A percentile compares a stretch with the other conserved stretches of the same genome.
Conservation (phyloP, 2,888 invertebrate genomes). For the Athripsodes cinereus region DNA sequence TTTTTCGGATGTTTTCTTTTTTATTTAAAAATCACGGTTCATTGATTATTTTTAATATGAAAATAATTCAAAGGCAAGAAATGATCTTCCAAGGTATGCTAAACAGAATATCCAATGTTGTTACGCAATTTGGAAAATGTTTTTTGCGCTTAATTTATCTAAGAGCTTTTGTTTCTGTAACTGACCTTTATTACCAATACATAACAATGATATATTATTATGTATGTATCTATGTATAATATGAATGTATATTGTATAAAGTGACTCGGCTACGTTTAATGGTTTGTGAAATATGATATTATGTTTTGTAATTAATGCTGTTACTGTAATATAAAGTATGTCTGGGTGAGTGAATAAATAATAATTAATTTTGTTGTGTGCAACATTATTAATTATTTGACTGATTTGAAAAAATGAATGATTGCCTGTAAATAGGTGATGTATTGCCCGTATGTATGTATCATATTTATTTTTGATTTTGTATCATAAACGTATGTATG, state of each 20-base stretch:
- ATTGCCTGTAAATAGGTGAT: not conserved
- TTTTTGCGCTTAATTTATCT: too few relatives aligned
- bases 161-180: too few relatives aligned
- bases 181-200: too few relatives aligned
- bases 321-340: not conserved
- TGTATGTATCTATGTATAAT: too few relatives aligned
- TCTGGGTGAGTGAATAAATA: not conserved
- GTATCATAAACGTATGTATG: not conserved
- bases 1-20: too few relatives aligned
- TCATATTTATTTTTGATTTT: not conserved
- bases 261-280: slow-evolving; percentile 5
- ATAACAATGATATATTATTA: too few relatives aligned
- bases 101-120: too few relatives aligned
- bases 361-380: not conserved
- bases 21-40: too few relatives aligned
- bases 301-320: not conserved
- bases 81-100: too few relatives aligned
- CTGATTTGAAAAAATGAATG: not conserved
- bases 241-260: slow-evolving; percentile 11
- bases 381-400: not conserved
- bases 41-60: too few relatives aligned
- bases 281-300: slow-evolving; percentile 3
- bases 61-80: too few relatives aligned
- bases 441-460: not conserved
- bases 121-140: too few relatives aligned